phyloP scores from a whole-genome alignment of 2,888 invertebrate genomes.

The Alentia gelatinosa region DNA sequence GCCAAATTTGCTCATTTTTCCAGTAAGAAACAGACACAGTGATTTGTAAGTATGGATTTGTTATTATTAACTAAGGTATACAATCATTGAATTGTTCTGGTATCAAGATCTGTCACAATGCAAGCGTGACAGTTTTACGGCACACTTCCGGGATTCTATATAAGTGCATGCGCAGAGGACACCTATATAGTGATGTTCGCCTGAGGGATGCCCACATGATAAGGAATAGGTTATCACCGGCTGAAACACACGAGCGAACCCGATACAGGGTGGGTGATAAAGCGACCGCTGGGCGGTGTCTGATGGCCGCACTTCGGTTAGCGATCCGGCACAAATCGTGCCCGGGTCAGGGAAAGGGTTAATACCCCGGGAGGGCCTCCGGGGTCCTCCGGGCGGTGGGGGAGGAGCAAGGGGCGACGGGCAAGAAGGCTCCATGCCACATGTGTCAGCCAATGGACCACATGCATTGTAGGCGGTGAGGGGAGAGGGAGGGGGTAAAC shows the following conservation, averaged over 20 bases:
- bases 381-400: neutral
- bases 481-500: no score
- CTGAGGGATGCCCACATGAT: neutral
- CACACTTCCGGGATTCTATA: neutral
- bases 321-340: neutral
- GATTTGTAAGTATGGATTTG: no score
- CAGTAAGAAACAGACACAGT: no score
- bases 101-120: no score
- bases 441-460: no score
- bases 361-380: slow-evolving; percentile 9
- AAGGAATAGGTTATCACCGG: neutral
- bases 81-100: no score
- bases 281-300: neutral
- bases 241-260: neutral
- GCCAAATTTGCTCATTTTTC: no score
- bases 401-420: neutral
- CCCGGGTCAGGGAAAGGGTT: neutral
- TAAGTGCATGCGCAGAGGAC: neutral
- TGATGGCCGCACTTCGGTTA: neutral
- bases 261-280: slow-evolving; percentile 15
- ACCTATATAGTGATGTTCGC: neutral
- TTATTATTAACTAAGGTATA: no score
- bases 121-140: no score
- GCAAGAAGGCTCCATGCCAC: neutral
- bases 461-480: no score